Percentiles rank a stretch among this genome's conserved stretches.
Conservation (phyloP, 2,888 invertebrate genomes). For the Hirtodrosophila duncani region DNA sequence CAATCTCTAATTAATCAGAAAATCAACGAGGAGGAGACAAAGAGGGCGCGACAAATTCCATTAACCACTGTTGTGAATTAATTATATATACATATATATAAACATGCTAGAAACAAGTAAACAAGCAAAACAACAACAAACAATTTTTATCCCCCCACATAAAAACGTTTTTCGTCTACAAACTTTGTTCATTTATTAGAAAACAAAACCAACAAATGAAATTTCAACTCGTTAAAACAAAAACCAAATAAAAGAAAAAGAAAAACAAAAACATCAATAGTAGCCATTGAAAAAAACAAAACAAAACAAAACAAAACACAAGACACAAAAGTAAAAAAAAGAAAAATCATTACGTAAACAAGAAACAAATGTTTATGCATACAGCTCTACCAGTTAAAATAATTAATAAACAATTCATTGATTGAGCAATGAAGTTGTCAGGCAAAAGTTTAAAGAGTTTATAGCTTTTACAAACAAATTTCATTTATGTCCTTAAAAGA, state of each 20-base stretch:
- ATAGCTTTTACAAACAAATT: no score
- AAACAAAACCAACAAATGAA: not conserved
- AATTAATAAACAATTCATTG: no score
- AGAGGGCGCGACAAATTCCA: conserved; percentile 93
- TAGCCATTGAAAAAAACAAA: conserved; percentile 23
- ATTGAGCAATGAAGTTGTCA: no score
- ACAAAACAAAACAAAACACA: conserved; percentile 13
- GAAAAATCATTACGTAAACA: not conserved
- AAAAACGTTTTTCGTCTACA: conserved; percentile 30
- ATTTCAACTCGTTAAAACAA: conserved; percentile 7
- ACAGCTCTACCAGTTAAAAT: no score
- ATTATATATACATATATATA: conserved; percentile 33
- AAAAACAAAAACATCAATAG: conserved; percentile 32
- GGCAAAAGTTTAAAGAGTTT: no score
- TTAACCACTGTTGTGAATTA: conserved; percentile 80
- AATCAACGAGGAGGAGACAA: conserved; percentile 96
- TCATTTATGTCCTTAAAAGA: no score
- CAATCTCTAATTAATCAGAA: conserved; percentile 97
- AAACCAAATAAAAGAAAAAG: conserved; percentile 20
- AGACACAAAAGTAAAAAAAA: conserved; percentile 12
- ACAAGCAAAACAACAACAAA: conserved; percentile 22
- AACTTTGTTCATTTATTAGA: conserved; percentile 34
- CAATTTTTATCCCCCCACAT: conserved; percentile 5
- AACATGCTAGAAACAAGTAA: conserved; percentile 14
- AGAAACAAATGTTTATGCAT: no score